Conservation (phyloP, 1,140 invertebrate species). For the Myzus persicae region DNA sequence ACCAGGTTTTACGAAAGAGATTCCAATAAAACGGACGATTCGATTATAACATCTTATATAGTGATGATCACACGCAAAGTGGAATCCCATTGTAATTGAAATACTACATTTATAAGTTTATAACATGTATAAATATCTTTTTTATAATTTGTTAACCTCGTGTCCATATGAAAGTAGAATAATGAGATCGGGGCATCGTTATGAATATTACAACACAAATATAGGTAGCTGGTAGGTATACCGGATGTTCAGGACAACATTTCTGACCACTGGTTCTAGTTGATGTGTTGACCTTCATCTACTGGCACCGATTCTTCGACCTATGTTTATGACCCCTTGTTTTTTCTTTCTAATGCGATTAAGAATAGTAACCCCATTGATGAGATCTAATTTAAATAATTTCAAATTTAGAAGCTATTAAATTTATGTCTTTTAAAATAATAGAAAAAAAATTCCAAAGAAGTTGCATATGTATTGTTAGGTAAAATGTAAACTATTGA, state of each 20-base stretch:
- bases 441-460: not conserved
- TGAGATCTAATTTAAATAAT: not conserved
- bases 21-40: not conserved
- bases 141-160: constrained; percentile 22
- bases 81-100: not conserved
- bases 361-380: constrained; percentile 1
- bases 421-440: not conserved
- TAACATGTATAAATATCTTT: not conserved
- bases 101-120: not conserved
- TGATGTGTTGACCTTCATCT: constrained; percentile 49
- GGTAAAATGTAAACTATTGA: not conserved
- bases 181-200: constrained; percentile 41
- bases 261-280: constrained; percentile 35
- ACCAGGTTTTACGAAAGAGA: not conserved
- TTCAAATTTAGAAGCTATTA: not conserved
- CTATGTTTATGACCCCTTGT: constrained; percentile 36
- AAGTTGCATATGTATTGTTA: not conserved
- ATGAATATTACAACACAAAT: constrained; percentile 19
- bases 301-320: constrained; percentile 49
- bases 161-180: constrained; percentile 42
- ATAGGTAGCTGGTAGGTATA: not conserved
- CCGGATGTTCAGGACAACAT: constrained; percentile 51
- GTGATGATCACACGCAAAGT: not conserved
- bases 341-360: not conserved
- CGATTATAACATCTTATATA: not conserved